phyloP scores from a whole-genome alignment of 1,140 invertebrate species.

The Spodoptera frugiperda region DNA sequence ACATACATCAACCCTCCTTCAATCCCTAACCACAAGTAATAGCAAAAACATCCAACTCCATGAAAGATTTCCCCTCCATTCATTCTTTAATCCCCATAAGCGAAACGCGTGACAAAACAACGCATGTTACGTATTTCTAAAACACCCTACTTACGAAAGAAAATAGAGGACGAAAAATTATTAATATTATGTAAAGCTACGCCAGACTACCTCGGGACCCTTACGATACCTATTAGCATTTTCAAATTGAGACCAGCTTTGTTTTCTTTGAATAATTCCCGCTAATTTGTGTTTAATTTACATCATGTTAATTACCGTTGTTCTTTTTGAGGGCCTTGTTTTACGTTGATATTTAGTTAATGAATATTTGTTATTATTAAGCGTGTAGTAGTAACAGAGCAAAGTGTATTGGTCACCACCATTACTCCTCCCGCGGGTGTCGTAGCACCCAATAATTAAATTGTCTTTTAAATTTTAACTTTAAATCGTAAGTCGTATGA shows the following conservation, averaged over 20 bases:
- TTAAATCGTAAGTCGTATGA: no score
- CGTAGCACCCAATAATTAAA: no score
- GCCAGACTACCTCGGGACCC: background rate
- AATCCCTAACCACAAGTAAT: no score
- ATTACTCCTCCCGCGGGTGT: no score
- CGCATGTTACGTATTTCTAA: background rate
- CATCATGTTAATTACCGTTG: conserved; percentile 11
- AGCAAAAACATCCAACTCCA: background rate
- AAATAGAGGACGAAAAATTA: background rate
- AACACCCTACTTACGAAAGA: background rate
- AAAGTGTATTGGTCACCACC: no score
- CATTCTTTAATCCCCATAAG: conserved; percentile 4
- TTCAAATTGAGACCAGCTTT: conserved; percentile 9
- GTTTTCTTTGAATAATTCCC: conserved; percentile 29
- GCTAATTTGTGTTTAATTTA: conserved; percentile 19
- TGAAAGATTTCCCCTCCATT: background rate
- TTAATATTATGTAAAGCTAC: conserved; percentile 28
- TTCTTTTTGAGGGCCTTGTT: background rate
- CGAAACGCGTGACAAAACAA: background rate
- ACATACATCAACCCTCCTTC: no score
- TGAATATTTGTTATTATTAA: no score
- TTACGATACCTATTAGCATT: conserved; percentile 26
- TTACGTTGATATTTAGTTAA: background rate
- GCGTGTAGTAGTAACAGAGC: no score
- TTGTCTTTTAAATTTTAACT: no score